Percentiles rank a stretch among this genome's conserved stretches.
Evolutionary conservation across 2,113 vertebrate genomes (phyloP).

Genomic region (Merops nubicus): DNA sequence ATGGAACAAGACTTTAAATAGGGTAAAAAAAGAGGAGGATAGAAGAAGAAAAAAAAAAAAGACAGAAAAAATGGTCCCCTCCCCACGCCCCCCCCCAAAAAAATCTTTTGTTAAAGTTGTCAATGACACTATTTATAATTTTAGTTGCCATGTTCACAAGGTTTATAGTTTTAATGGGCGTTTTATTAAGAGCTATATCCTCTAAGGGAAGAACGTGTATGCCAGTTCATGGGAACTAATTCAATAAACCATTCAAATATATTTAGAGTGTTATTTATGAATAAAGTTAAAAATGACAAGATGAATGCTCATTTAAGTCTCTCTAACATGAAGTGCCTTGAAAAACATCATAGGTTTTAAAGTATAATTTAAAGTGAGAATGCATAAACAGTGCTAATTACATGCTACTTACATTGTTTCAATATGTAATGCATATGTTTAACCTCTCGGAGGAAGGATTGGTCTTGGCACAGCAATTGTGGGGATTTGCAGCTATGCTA

Average conservation of each 20-base stretch:
- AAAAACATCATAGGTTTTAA: conserved; percentile 52
- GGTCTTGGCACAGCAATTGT: conserved; percentile 49
- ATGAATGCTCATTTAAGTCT: conserved; percentile 51
- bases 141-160: conserved; percentile 64
- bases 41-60: background rate
- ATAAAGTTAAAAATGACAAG: conserved; percentile 64
- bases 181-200: conserved; percentile 70
- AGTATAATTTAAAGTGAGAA: conserved; percentile 63
- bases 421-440: conserved; percentile 69
- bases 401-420: conserved; percentile 66
- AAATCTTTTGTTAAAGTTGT: conserved; percentile 73
- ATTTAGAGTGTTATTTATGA: conserved; percentile 61
- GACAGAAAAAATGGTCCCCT: background rate
- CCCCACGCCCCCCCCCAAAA: background rate
- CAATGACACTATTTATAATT: conserved; percentile 60
- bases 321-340: conserved; percentile 31
- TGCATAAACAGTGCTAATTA: conserved; percentile 60
- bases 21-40: background rate
- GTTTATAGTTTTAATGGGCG: conserved; percentile 62
- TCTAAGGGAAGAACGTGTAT: conserved; percentile 21
- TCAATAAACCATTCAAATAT: conserved; percentile 57
- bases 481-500: conserved; percentile 53
- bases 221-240: conserved; percentile 27
- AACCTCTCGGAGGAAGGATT: conserved; percentile 63
- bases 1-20: conserved; percentile 66